Percentiles rank a stretch among this genome's conserved stretches.
Evolutionary conservation across 2,113 vertebrate species (phyloP).

Genomic region (Lepisosteus osseus): DNA sequence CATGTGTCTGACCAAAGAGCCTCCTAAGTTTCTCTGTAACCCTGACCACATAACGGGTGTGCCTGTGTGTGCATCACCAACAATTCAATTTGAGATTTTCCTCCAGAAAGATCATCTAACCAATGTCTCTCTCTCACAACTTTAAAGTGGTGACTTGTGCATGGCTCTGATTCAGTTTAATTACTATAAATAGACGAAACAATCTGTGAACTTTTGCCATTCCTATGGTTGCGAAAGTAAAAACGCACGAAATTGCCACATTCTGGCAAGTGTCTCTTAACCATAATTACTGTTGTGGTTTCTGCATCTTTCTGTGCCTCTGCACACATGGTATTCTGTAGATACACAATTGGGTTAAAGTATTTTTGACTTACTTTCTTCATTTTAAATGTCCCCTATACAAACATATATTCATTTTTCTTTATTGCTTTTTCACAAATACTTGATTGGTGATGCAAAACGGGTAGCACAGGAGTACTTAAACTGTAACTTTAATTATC

Average conservation of each 20-base stretch:
- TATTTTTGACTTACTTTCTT: too few species aligned
- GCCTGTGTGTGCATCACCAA: neutral
- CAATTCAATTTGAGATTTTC: neutral
- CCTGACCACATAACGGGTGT: constrained; percentile 6
- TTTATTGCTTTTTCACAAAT: too few species aligned
- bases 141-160: constrained; percentile 4
- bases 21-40: neutral
- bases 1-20: constrained; percentile 4
- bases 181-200: constrained; percentile 6
- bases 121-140: neutral
- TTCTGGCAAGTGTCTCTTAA: constrained; percentile 4
- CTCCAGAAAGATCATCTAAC: neutral
- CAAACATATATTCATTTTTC: too few species aligned
- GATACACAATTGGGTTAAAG: neutral
- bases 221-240: neutral
- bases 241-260: neutral
- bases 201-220: constrained; percentile 16
- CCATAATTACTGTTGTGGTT: constrained; percentile 13
- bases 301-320: neutral
- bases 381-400: too few species aligned
- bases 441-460: too few species aligned
- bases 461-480: too few species aligned
- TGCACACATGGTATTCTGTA: neutral
- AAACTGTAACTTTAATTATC: too few species aligned
- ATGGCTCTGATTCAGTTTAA: neutral